Evolutionary conservation across 2,888 invertebrate species (phyloP), one percentile per base, ranked within the genome.

Genomic region (Eilema sororculum): DNA sequence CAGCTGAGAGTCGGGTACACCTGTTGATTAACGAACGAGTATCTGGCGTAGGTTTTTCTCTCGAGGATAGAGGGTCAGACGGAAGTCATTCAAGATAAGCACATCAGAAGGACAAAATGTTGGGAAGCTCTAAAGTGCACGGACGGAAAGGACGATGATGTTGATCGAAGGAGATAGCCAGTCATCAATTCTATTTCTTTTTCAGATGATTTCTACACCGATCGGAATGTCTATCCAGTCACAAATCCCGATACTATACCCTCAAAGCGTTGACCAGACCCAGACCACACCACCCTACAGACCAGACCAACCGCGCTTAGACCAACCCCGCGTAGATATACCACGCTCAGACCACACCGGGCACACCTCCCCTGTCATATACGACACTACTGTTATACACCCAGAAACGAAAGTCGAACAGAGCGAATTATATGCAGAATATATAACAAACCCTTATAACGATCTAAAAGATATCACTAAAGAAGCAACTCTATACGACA

Each of bases 131-230:
- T n/a, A n/a, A n/a, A n/a, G n/a, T n/a, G n/a, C n/a, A n/a, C n/a
- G n/a, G n/a, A n/a, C n/a, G n/a, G n/a, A n/a, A n/a, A n/a, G n/a
- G n/a, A n/a, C n/a, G n/a, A n/a, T n/a, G n/a, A n/a, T n/a, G n/a
- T n/a, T n/a, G n/a, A n/a, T n/a, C n/a, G n/a, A n/a, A n/a, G n/a
- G n/a, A n/a, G n/a, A n/a, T n/a, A n/a, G n/a, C 41, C 41, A 58
- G 16, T 58, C 16, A 46, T n/a, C 5, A 0, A n/a, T 58, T 37
- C 3, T 24, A 46, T 12, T 65, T 30, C 28, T 52, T 13, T 82
- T 82, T 16, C 94, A 97, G 96, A 96, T 96, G 96, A 96, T 96
- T 72, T 96, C 96, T 20, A 96, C 97, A 28, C 96, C 96, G 1
- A 96, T 97, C 67, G 96, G 96, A 24, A 91, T 95, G 84, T 90